A percentile compares a stretch with the other conserved stretches of the same genome.
These are phyloP conservation scores for Lissonota sp. DNA, from an alignment of 2,888 invertebrate species.

Conservation along the genomic window DNA sequence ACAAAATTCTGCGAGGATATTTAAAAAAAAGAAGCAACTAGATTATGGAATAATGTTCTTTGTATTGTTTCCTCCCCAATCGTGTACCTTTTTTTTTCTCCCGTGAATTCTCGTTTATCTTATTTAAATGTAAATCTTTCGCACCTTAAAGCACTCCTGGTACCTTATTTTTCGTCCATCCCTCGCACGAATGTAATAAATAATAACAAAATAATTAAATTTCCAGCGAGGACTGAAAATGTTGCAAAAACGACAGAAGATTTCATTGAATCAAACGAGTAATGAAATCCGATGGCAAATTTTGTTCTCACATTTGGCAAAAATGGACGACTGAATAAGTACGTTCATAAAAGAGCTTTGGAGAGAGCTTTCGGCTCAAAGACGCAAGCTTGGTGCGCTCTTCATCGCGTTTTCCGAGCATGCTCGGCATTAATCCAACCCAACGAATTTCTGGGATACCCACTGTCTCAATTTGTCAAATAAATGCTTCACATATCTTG, in stretches of 20 bases:
- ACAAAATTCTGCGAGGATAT: too few species aligned
- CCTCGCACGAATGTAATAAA: slow-evolving; percentile 39
- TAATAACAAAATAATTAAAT: slow-evolving; percentile 25
- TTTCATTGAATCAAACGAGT: too few species aligned
- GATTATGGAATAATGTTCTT: too few species aligned
- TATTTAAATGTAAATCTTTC: slow-evolving; percentile 52
- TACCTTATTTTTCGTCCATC: slow-evolving; percentile 39
- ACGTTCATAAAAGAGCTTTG: too few species aligned
- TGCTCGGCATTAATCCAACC: slow-evolving; percentile 57
- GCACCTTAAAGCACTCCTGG: slow-evolving; percentile 67
- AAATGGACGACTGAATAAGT: too few species aligned
- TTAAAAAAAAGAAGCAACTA: too few species aligned
- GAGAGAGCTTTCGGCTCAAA: too few species aligned
- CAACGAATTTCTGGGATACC: slow-evolving; percentile 60
- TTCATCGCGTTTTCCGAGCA: slow-evolving; percentile 24
- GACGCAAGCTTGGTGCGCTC: too few species aligned
- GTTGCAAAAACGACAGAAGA: too few species aligned
- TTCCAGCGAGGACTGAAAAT: too few species aligned
- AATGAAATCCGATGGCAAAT: too few species aligned
- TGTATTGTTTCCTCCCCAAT: slow-evolving; percentile 19
- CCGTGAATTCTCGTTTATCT: slow-evolving; percentile 16
- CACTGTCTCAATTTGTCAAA: slow-evolving; percentile 66
- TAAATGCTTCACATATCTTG: slow-evolving; percentile 65
- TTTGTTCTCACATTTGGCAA: too few species aligned
- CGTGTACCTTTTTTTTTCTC: slow-evolving; percentile 11